Evolutionary conservation across 92 coral and sea anemone species (phyloP).

Genomic region (Phenganax subtilis): DNA sequence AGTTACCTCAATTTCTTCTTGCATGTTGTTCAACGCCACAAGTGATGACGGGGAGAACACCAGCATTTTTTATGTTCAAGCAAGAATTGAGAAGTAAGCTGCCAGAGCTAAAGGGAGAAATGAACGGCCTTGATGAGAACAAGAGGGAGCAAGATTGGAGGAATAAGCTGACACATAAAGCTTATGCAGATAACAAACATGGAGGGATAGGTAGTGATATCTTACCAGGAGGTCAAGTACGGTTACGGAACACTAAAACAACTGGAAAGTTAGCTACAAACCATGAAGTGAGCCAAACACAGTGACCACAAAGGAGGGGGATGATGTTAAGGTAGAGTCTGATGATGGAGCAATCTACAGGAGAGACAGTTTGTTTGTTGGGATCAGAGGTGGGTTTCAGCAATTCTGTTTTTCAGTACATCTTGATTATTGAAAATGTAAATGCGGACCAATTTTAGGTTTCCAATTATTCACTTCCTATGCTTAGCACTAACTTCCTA

Average conservation of each 20-base stretch:
- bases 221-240: slow-evolving; percentile 45
- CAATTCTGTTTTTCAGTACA: no score
- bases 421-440: no score
- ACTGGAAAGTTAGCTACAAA: slow-evolving; percentile 40
- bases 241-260: slow-evolving; percentile 47
- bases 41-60: slow-evolving; percentile 34
- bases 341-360: slow-evolving; percentile 31
- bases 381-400: no score
- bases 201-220: slow-evolving; percentile 26
- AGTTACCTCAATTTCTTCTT: slow-evolving; percentile 30
- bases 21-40: slow-evolving; percentile 50
- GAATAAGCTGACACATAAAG: slow-evolving; percentile 41
- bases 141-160: slow-evolving; percentile 47
- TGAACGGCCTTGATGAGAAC: slow-evolving; percentile 28
- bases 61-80: slow-evolving; percentile 40
- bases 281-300: slow-evolving; percentile 49
- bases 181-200: slow-evolving; percentile 37
- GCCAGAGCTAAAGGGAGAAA: slow-evolving; percentile 42
- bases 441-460: no score
- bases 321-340: slow-evolving; percentile 38
- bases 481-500: no score
- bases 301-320: slow-evolving; percentile 48
- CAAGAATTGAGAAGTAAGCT: slow-evolving; percentile 43
- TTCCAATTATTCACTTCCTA: no score
- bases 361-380: slow-evolving; percentile 42